Base-by-base conservation (phyloP, 2,888 invertebrate genomes). In the Carpatolechia fugitivella region DNA sequence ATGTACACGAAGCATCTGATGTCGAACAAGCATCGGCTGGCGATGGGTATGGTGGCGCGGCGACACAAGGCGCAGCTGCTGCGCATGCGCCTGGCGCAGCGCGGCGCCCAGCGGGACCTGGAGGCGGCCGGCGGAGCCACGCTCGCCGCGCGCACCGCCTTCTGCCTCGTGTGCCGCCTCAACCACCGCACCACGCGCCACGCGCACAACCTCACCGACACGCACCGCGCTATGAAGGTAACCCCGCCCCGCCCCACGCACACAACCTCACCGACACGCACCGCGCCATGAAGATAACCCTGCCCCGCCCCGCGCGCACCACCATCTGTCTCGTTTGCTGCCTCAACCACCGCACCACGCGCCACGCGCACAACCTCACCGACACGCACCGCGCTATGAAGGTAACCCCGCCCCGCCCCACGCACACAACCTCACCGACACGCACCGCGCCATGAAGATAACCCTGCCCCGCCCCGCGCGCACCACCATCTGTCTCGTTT, bases 341-440 rank as follows among this genome's bases (percentile, higher is more conserved):
- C 63, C 90, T 95, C 68, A 95, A 94, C 78, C 94, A 94, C 80
- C 93, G 94, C 63, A 94, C 94, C 68, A 91, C 94, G 49, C 94
- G 95, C 72, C 92, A 93, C 58, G 93, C 94, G 57, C 97, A 97
- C 91, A 95, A 95, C 73, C 87, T 93, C 55, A 95, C 96, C 24
- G 94, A 95, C 66, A 92, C 95, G 31, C 96, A 97, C 74, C 93
- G 95, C 81, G 94, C 94, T 71, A 96, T 96, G 93, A 95, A 95
- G 81, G n/a, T n/a, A n/a, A n/a, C n/a, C n/a, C n/a, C n/a, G n/a
- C n/a, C n/a, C n/a, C n/a, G n/a, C n/a, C n/a, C n/a, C n/a, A n/a
- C n/a, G n/a, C n/a, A n/a, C n/a, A n/a, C n/a, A n/a, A n/a, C n/a
- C n/a, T n/a, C n/a, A n/a, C n/a, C n/a, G n/a, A n/a, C n/a, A n/a